Base-by-base conservation (phyloP, 2,888 invertebrate genomes). In the Tachina lurida region DNA sequence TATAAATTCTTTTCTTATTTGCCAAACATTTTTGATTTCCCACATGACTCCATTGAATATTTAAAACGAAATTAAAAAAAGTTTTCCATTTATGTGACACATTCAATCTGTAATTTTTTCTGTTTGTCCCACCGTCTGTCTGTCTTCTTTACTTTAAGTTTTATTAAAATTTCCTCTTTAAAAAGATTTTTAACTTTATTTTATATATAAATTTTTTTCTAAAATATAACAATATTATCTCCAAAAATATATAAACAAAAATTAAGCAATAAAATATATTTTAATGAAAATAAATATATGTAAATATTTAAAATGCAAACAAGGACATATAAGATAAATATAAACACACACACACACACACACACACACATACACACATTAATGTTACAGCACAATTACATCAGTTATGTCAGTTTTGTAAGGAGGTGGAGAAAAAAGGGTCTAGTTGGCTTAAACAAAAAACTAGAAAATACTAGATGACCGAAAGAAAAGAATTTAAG, bases 221-320 rank as follows among this genome's bases (percentile, higher is more conserved):
- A 41, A 56, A 52, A 22, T 19, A 74, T 43, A 63, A 74, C 12
- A 74, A 74, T 63, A 74, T 74, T 74, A 54, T 74, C 22, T 52
- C 41, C 47, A 52, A 12, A 5, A 52, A 68, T n/a, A 3, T 58
- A 65, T 31, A 43, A 31, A 56, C 12, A 56, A 47, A 12, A 60
- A 60, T 63, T 67, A 84, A 60, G 17, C 73, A 58, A 58, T 63
- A 39, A 31, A 47, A 67, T 54, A 0, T 65, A 19, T 43, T 54
- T n/a, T 22, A 13, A 45, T 58, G 31, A 45, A 12, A 45, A 71
- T 5, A 41, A 31, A 68, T 15, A 52, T 1, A 47, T 13, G 15
- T 67, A 71, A 43, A 71, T 58, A 45, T 70, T 54, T 70, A 10
- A 45, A 17, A 71, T 56, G 58, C 71, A 41, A 39, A 60, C 19